phyloP scores from a whole-genome alignment of 2,113 vertebrate species.

The Ia io region DNA sequence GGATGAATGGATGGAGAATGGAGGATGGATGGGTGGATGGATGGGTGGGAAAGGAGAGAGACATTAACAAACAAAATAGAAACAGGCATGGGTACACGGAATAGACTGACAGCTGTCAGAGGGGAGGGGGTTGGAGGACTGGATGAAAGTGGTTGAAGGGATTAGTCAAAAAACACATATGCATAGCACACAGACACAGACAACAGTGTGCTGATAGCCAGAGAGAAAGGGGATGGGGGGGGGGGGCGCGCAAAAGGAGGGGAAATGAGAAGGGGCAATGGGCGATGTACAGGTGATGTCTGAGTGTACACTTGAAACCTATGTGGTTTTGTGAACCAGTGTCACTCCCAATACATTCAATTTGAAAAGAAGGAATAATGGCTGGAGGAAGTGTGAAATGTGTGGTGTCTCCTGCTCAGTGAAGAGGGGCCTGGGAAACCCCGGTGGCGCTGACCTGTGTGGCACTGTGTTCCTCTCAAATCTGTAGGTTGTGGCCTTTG shows the following conservation, averaged over 20 bases:
- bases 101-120: background rate
- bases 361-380: background rate
- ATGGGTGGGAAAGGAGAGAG: too few relatives aligned
- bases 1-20: too few relatives aligned
- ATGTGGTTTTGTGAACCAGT: too few relatives aligned
- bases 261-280: too few relatives aligned
- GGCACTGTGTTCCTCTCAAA: background rate
- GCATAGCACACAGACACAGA: background rate
- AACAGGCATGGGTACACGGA: too few relatives aligned
- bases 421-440: background rate
- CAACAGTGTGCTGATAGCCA: too few relatives aligned
- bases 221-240: background rate
- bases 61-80: too few relatives aligned
- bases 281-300: background rate
- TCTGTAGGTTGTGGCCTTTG: background rate
- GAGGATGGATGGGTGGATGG: too few relatives aligned
- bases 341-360: background rate
- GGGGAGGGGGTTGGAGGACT: background rate
- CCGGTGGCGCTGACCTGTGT: background rate
- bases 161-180: background rate
- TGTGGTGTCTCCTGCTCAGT: background rate
- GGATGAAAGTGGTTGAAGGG: background rate
- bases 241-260: background rate
- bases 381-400: background rate
- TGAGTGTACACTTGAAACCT: background rate